These are phyloP conservation scores for Pollicipes pollicipes DNA, from an alignment of 1,140 invertebrate species.

Conservation along the genomic window DNA sequence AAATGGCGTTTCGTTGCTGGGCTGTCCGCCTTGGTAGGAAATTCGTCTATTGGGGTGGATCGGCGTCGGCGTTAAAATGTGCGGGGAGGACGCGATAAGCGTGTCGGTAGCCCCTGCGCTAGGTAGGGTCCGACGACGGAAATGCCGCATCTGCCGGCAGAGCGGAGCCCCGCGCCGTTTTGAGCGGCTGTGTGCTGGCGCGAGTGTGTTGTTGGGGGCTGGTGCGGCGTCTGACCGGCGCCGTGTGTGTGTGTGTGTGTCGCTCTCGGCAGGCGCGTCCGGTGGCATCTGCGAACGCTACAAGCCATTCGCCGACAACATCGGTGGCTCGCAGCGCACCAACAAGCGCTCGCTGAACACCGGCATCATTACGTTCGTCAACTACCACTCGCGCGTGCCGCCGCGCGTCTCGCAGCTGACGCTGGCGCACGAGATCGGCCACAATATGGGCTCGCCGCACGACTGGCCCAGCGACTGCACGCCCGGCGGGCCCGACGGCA, in stretches of 20 bases:
- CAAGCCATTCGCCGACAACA: constrained; percentile 89
- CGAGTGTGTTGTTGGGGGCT: no score
- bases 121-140: no score
- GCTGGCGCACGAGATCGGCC: constrained; percentile 95
- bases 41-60: no score
- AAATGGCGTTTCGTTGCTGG: no score
- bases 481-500: constrained; percentile 62
- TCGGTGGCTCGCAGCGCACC: constrained; percentile 78
- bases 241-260: neutral
- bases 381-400: constrained; percentile 91
- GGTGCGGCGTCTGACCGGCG: neutral
- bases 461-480: constrained; percentile 84
- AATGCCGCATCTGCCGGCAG: no score
- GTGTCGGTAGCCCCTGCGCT: no score
- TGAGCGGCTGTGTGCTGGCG: no score
- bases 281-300: constrained; percentile 98
- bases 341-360: constrained; percentile 91
- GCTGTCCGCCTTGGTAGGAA: no score
- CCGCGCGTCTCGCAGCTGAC: constrained; percentile 95
- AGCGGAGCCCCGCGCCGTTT: no score
- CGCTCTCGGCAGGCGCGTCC: constrained; percentile 51
- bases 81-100: no score
- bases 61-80: no score
- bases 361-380: constrained; percentile 97
- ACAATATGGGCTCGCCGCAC: constrained; percentile 97